Evolutionary conservation across 2,888 invertebrate species (phyloP).

Genomic region (Euclidia mi): DNA sequence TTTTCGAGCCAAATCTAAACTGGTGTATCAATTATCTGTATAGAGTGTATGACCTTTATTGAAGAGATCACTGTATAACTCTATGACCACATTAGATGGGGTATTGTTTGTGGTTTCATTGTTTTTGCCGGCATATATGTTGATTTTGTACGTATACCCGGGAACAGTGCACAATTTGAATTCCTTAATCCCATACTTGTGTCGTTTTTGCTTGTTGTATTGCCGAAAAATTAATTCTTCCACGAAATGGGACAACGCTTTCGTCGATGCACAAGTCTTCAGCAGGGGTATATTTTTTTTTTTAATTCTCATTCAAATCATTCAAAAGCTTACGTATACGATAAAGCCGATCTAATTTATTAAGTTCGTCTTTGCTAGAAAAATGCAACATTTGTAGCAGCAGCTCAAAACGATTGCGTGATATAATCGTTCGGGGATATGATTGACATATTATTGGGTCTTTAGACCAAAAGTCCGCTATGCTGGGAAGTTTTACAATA

Average conservation of each 20-base stretch:
- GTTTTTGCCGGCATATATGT: slow-evolving; percentile 57
- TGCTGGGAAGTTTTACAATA: neutral
- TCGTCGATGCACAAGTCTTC: slow-evolving; percentile 37
- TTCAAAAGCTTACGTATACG: slow-evolving; percentile 20
- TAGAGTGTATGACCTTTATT: slow-evolving; percentile 7
- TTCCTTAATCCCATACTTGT: slow-evolving; percentile 44
- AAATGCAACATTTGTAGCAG: neutral
- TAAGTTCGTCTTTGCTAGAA: neutral
- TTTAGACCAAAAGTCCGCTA: neutral
- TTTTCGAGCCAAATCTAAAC: slow-evolving; percentile 27
- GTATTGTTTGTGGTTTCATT: slow-evolving; percentile 49
- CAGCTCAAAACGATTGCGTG: neutral
- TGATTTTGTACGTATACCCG: slow-evolving; percentile 55
- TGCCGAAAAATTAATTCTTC: slow-evolving; percentile 35
- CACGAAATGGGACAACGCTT: slow-evolving; percentile 33
- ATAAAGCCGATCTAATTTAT: slow-evolving; percentile 8
- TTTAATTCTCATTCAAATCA: slow-evolving; percentile 20
- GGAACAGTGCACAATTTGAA: slow-evolving; percentile 49
- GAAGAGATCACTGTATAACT: too few relatives aligned
- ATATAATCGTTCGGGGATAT: neutral
- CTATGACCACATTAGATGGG: slow-evolving; percentile 54
- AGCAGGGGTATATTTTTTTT: slow-evolving; percentile 17
- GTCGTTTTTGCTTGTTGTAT: too few relatives aligned
- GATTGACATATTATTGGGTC: neutral
- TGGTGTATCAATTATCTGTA: slow-evolving; percentile 46